Conservation (phyloP, 2,888 invertebrate species). For the Napeogenes sylphis region DNA sequence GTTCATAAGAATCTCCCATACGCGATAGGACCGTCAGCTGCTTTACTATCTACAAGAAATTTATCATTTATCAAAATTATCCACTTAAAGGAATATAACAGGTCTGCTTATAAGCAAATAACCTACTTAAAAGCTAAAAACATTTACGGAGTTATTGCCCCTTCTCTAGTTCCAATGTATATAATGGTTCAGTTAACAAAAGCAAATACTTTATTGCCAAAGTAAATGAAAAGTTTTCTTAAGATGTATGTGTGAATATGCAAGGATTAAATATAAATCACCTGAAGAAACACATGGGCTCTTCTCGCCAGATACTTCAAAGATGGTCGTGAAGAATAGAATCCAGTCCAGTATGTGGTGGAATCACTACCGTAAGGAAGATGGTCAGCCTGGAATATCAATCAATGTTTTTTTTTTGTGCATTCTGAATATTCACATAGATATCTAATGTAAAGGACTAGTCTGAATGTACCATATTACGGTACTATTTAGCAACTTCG, state of each 20-base stretch:
- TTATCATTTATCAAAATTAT: conserved; percentile 2
- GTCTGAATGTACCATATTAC: too few relatives aligned
- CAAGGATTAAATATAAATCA: conserved; percentile 64
- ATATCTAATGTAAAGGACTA: too few relatives aligned
- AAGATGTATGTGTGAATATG: too few relatives aligned
- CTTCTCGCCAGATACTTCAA: conserved; percentile 71
- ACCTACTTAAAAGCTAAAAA: too few relatives aligned
- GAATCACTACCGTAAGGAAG: conserved; percentile 82
- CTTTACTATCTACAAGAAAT: conserved; percentile 49
- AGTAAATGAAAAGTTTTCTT: too few relatives aligned
- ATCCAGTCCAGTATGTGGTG: conserved; percentile 86
- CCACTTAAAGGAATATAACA: background rate
- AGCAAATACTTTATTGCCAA: too few relatives aligned
- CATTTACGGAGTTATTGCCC: too few relatives aligned
- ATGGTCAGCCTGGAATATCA: conserved; percentile 77
- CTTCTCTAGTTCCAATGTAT: too few relatives aligned
- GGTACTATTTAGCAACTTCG: too few relatives aligned
- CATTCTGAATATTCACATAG: too few relatives aligned
- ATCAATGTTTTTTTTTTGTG: background rate
- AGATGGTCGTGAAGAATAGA: conserved; percentile 78
- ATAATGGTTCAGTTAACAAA: too few relatives aligned
- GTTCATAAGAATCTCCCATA: conserved; percentile 58
- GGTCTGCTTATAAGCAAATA: too few relatives aligned
- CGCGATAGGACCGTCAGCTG: conserved; percentile 57
- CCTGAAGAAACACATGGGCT: conserved; percentile 76